A percentile compares a stretch with the other conserved stretches of the same genome.
phyloP scores from a whole-genome alignment of 2,888 invertebrate species.

The Cryptocheilus praepositus region DNA sequence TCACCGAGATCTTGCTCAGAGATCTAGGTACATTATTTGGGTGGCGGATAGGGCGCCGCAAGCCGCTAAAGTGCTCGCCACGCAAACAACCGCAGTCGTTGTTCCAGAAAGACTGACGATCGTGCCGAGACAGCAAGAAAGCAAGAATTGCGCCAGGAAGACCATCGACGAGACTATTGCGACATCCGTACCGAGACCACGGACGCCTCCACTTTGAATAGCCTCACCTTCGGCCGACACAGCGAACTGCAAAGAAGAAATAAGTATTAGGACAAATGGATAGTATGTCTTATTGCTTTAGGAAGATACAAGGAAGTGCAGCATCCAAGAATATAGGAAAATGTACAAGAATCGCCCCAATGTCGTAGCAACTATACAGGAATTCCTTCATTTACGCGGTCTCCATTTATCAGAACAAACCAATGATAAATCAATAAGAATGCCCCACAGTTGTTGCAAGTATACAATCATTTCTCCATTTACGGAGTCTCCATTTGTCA shows the following conservation, averaged over 20 bases:
- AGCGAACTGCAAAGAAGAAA: constrained; percentile 78
- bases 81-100: constrained; percentile 91
- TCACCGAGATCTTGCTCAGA: constrained; percentile 76
- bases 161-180: constrained; percentile 97
- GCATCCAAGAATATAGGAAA: no score
- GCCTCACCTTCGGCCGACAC: constrained; percentile 77
- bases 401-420: no score
- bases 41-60: constrained; percentile 91
- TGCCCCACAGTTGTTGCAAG: no score
- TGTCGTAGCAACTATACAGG: no score
- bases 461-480: no score
- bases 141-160: constrained; percentile 94
- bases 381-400: no score
- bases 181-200: constrained; percentile 96
- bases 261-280: no score
- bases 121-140: constrained; percentile 91
- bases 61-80: constrained; percentile 89
- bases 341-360: no score
- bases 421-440: no score
- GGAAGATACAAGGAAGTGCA: no score
- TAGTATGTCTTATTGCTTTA: no score
- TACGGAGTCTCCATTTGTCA: constrained; percentile 21
- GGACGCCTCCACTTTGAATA: constrained; percentile 79
- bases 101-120: constrained; percentile 88
- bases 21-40: constrained; percentile 91